Evolutionary conservation across 2,797 vertebrate genomes (phyloP).

Genomic region (Mormyrus proboscirostris): DNA sequence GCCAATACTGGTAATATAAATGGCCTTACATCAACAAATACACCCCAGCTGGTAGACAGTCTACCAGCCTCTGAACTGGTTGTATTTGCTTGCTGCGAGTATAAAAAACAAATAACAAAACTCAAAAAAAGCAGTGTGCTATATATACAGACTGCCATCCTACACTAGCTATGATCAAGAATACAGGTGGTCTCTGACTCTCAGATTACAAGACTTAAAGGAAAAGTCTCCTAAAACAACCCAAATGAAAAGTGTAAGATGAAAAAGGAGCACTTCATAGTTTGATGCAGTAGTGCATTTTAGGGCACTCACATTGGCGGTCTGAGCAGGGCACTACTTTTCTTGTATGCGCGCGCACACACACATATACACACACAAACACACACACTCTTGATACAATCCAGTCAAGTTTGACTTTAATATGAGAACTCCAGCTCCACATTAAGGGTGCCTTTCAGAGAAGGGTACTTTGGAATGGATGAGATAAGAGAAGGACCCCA

Average conservation of each 20-base stretch:
- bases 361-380: neutral
- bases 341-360: too few relatives aligned
- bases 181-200: neutral
- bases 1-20: too few relatives aligned
- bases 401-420: neutral
- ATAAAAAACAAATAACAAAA: too few relatives aligned
- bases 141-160: neutral
- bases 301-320: neutral
- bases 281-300: neutral
- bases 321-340: neutral
- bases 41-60: too few relatives aligned
- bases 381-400: neutral
- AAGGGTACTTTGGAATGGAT: slow-evolving; percentile 10
- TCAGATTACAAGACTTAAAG: neutral
- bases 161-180: neutral
- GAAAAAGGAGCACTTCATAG: neutral
- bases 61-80: too few relatives aligned
- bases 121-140: neutral
- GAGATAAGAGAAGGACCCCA: neutral
- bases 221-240: neutral
- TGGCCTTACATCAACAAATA: too few relatives aligned
- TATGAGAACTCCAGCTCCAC: neutral
- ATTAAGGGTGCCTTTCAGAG: slow-evolving; percentile 9
- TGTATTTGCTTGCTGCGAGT: too few relatives aligned
- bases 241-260: too few relatives aligned